Conservation (phyloP, 2,113 vertebrate species). For the Nipponia nippon region DNA sequence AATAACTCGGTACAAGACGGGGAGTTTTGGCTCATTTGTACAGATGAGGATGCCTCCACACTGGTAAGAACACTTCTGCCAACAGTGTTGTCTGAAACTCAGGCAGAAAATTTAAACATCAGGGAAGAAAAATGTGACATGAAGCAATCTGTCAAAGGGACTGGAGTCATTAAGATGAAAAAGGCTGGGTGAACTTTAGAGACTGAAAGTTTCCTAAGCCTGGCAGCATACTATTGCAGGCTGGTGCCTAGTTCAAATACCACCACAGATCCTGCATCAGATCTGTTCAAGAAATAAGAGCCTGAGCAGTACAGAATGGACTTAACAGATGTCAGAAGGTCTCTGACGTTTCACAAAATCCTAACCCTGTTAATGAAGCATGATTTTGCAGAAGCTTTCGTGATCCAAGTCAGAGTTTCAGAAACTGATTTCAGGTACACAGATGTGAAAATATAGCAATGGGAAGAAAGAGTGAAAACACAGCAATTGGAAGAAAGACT, state of each 20-base stretch:
- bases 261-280: neutral
- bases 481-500: neutral
- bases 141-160: neutral
- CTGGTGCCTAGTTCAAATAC: neutral
- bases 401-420: neutral
- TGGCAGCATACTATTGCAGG: neutral
- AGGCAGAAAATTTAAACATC: neutral
- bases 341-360: neutral
- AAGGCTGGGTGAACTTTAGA: neutral
- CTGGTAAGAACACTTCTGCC: neutral
- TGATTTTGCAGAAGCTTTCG: neutral
- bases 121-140: neutral
- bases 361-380: neutral
- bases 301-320: neutral
- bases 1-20: neutral
- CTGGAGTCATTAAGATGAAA: neutral
- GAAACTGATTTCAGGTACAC: neutral
- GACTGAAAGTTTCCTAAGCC: neutral
- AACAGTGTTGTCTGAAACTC: neutral
- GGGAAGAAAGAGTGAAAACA: neutral
- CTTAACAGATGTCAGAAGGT: neutral
- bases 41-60: neutral
- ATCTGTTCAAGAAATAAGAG: neutral
- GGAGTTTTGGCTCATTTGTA: neutral
- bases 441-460: neutral